A percentile compares a stretch with the other conserved stretches of the same genome.
These are phyloP conservation scores for Xyrichtys novacula DNA, from an alignment of 2,797 vertebrate genomes.

Conservation along the genomic window DNA sequence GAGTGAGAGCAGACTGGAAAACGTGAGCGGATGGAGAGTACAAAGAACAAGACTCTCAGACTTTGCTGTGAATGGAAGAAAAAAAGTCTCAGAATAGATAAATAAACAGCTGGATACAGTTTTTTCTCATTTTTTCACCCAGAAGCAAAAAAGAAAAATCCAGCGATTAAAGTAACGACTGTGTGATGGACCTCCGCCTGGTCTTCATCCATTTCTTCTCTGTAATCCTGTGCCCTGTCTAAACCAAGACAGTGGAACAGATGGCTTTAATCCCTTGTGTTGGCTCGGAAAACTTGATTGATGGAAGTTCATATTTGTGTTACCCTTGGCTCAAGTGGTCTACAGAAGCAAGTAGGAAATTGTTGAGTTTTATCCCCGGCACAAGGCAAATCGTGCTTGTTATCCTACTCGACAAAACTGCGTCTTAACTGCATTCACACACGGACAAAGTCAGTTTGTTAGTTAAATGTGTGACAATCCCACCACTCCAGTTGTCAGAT, in stretches of 20 bases:
- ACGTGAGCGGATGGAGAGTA: background rate
- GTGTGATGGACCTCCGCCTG: slow-evolving; percentile 19
- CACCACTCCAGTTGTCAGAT: no score
- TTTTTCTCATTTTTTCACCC: background rate
- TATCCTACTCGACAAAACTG: background rate
- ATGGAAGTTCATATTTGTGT: slow-evolving; percentile 41
- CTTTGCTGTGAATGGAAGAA: background rate
- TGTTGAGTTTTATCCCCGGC: slow-evolving; percentile 15
- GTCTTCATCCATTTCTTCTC: slow-evolving; percentile 27
- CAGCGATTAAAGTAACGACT: slow-evolving; percentile 45
- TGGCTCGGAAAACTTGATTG: slow-evolving; percentile 48
- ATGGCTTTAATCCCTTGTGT: slow-evolving; percentile 36
- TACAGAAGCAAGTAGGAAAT: slow-evolving; percentile 12
- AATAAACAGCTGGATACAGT: slow-evolving; percentile 13
- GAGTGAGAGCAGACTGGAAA: background rate
- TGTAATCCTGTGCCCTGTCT: slow-evolving; percentile 54
- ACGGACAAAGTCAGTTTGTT: no score
- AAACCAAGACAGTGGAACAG: slow-evolving; percentile 41
- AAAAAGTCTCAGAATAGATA: background rate
- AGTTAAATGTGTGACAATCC: no score
- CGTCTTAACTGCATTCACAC: no score
- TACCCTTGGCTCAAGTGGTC: slow-evolving; percentile 35
- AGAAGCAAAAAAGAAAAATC: slow-evolving; percentile 14
- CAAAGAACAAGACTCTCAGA: background rate
- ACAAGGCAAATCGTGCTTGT: slow-evolving; percentile 14